Base-by-base conservation (phyloP, 92 coral and sea anemone genomes). In the Bergia sp. region DNA sequence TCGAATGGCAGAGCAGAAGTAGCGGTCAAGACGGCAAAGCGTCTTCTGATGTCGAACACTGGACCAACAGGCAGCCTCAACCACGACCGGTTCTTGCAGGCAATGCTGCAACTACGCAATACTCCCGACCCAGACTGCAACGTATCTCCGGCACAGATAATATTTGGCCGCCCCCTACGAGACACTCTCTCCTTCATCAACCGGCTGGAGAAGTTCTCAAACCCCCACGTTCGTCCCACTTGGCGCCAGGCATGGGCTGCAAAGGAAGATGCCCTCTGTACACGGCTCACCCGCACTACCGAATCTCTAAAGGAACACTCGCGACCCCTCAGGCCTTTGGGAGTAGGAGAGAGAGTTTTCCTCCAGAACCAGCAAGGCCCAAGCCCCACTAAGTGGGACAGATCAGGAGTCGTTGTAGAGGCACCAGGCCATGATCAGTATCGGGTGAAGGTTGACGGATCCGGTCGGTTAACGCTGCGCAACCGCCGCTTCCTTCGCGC, bases 341-440 rank as follows among this genome's bases (percentile, higher is more conserved):
- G 90, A 53, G 21, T 88, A 43, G 93, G 91, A 21, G 92, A 90
- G 7, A 79, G 47, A 85, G 95, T 91, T 7, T 91, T 90, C 88
- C 72, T 88, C 36, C 91, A 93, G 89, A 94, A 94, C 82, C 96
- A 94, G 79, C 88, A 85, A 50, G 96, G 93, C 80, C 29, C 91
- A 80, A 80, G 42, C 92, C 94, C 94, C 20, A 94, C 89, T 82
- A 94, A 92, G 89, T 94, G 94, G 94, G 93, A 92, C 92, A 57
- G 94, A 71, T 92, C 93, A 36, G 91, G 92, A 10, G 44, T 45
- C 20, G 82, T 93, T 0, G 80, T 91, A 36, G 96, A 91, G 80
- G 69, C 92, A 38, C 88, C 16, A 3, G 91, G 91, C 88, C 91
- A 93, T 66, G 95, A 93, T 41, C 92, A 91, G 80, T 89, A 91